Percentiles rank a stretch among this genome's conserved stretches.
phyloP scores from a whole-genome alignment of 2,797 vertebrate genomes.

The Aselliscus stoliczkanus region DNA sequence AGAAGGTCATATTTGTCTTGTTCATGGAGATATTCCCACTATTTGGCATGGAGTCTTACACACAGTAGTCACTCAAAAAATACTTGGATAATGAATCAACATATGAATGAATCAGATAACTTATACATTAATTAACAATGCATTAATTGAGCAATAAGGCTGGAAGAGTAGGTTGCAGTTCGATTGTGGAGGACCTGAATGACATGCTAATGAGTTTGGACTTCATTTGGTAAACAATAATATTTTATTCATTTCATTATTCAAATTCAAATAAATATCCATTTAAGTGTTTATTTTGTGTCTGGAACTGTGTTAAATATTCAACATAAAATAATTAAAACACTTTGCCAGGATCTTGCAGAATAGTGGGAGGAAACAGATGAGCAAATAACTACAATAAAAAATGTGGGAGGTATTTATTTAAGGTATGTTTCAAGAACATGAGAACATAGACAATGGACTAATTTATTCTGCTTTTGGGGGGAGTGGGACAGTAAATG shows the following conservation, averaged over 20 bases:
- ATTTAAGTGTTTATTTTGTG: neutral
- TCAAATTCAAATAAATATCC: slow-evolving; percentile 27
- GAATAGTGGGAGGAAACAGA: slow-evolving; percentile 4
- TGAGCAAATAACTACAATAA: slow-evolving; percentile 33
- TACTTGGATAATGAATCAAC: neutral
- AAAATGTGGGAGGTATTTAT: neutral
- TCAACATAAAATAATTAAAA: slow-evolving; percentile 23
- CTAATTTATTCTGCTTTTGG: neutral
- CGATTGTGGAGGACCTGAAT: neutral
- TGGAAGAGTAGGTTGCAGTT: neutral
- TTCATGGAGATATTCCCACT: neutral
- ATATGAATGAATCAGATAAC: neutral
- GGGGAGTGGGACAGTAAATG: neutral
- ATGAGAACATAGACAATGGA: neutral
- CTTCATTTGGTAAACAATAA: neutral
- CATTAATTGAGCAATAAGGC: neutral
- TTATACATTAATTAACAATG: neutral
- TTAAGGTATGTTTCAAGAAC: neutral
- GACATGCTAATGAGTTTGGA: neutral
- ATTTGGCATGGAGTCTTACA: neutral
- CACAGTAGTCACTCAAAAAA: neutral
- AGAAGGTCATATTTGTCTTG: neutral
- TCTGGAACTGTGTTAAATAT: neutral
- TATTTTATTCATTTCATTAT: slow-evolving; percentile 18
- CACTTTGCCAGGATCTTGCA: neutral